Percentiles rank a stretch among this genome's conserved stretches.
Evolutionary conservation across 2,797 vertebrate genomes (phyloP).

Genomic region (Erethizon dorsatum): DNA sequence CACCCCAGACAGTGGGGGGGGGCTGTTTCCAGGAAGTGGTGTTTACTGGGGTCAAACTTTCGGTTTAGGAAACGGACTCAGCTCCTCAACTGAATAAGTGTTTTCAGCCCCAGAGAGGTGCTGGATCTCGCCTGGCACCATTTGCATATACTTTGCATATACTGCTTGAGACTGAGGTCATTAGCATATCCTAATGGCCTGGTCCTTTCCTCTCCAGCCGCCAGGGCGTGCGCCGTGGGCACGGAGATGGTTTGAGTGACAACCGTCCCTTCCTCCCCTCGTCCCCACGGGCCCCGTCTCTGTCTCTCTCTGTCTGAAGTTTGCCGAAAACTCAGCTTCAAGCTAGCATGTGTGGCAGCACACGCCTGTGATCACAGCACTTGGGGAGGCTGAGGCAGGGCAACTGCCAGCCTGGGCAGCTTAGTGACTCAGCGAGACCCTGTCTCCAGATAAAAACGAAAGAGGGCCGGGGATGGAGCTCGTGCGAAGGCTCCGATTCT

Average conservation of each 20-base stretch:
- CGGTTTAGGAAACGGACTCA: background rate
- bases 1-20: background rate
- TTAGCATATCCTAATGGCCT: background rate
- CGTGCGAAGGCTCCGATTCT: too few relatives aligned
- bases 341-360: background rate
- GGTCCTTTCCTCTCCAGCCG: background rate
- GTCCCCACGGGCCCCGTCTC: background rate
- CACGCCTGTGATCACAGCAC: background rate
- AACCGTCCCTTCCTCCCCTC: background rate
- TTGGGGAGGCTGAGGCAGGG: background rate
- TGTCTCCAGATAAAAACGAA: too few relatives aligned
- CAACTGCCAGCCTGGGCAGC: too few relatives aligned
- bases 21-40: background rate
- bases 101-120: background rate
- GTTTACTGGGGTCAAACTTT: background rate
- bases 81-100: background rate
- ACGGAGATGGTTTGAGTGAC: too few relatives aligned
- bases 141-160: background rate
- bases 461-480: too few relatives aligned
- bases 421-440: too few relatives aligned
- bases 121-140: background rate
- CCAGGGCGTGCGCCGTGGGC: too few relatives aligned
- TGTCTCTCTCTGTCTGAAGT: background rate
- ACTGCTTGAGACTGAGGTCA: background rate
- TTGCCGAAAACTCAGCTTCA: too few relatives aligned